These are phyloP conservation scores for Dynastes maya DNA, from an alignment of 2,888 invertebrate species.

Conservation along the genomic window DNA sequence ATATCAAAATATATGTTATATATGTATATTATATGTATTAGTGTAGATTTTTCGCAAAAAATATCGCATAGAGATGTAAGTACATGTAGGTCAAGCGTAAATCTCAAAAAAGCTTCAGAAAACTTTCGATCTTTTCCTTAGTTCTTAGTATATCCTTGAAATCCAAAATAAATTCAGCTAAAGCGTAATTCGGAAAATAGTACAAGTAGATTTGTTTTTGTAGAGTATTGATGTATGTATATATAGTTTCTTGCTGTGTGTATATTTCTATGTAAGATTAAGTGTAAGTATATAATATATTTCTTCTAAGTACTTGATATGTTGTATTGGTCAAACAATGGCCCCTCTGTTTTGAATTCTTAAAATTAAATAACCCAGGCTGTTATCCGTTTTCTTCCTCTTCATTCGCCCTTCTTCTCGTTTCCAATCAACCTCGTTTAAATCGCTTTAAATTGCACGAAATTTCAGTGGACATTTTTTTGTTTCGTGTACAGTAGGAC, in stretches of 20 bases:
- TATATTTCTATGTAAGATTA: conserved; percentile 49
- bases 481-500: neutral
- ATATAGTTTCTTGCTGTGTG: conserved; percentile 43
- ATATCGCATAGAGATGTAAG: conserved; percentile 31
- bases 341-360: conserved; percentile 53
- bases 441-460: conserved; percentile 9
- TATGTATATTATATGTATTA: conserved; percentile 51
- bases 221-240: conserved; percentile 11
- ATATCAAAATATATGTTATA: conserved; percentile 57
- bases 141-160: neutral
- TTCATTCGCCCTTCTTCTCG: conserved; percentile 13
- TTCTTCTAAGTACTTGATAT: conserved; percentile 44
- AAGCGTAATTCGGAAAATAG: conserved; percentile 57
- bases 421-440: conserved; percentile 23
- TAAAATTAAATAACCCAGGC: conserved; percentile 36
- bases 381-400: conserved; percentile 45
- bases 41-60: conserved; percentile 43
- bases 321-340: conserved; percentile 55
- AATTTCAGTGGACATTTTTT: conserved; percentile 19
- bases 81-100: conserved; percentile 41
- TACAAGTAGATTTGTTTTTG: conserved; percentile 41
- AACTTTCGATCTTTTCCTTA: neutral
- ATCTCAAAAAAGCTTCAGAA: conserved; percentile 46
- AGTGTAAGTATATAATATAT: conserved; percentile 29
- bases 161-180: conserved; percentile 50